These are phyloP conservation scores for Pagrus major DNA, from an alignment of 2,113 vertebrate species.

Conservation along the genomic window DNA sequence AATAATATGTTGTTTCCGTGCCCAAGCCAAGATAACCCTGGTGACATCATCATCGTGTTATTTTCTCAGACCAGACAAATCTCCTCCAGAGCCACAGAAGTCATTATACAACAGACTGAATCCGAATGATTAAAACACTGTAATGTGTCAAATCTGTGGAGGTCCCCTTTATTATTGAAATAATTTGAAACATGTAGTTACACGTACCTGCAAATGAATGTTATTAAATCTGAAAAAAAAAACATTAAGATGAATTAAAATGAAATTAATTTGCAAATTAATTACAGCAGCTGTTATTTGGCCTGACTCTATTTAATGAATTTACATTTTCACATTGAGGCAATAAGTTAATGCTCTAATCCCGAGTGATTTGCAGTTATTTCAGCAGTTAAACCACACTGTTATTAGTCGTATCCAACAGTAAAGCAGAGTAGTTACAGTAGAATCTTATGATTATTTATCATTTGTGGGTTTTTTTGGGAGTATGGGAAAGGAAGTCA, in stretches of 20 bases:
- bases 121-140: not conserved
- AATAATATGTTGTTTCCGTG: not conserved
- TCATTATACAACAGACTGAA: not conserved
- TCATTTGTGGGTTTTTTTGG: not conserved
- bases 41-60: not conserved
- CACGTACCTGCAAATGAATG: conserved; percentile 19
- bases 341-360: conserved; percentile 41
- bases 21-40: not conserved
- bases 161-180: conserved; percentile 2
- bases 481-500: not conserved
- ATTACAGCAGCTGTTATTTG: conserved; percentile 28
- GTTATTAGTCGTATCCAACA: conserved; percentile 4
- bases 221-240: conserved; percentile 9
- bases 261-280: conserved; percentile 45
- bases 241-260: conserved; percentile 46
- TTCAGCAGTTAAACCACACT: conserved; percentile 1
- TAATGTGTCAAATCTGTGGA: not conserved
- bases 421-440: not conserved
- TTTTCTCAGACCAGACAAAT: not conserved
- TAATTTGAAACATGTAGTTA: conserved; percentile 1
- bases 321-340: conserved; percentile 37
- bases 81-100: not conserved
- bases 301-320: conserved; percentile 17
- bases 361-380: conserved; percentile 14
- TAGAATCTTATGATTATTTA: not conserved